Evolutionary conservation across 2,113 vertebrate species (phyloP), one percentile per base, ranked within the genome.

Genomic region (Canis aureus): DNA sequence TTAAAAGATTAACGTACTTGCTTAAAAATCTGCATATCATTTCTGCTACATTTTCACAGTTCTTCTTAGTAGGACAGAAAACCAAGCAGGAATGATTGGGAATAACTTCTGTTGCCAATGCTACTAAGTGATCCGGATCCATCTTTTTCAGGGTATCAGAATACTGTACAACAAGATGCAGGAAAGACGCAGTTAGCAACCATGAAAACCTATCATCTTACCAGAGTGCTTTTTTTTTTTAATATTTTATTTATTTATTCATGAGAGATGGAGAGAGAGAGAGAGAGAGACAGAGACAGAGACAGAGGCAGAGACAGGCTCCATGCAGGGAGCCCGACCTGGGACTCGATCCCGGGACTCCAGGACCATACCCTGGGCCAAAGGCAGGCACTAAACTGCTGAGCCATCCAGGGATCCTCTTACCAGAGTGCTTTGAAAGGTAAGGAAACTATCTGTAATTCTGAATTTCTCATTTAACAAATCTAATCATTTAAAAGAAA

Each of bases 21-120:
- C 98, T 99, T 90, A 99, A 99, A 95, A 99, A 99, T 94, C 98
- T 99, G 99, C 99, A 99, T 97, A 99, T 99, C 99, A 99, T 99
- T n/a, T 95, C 98, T 43, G 99, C 99, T 51, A 99, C 99, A 15
- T 99, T 99, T 99, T 99, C 99, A 98, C 99, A 99, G 97, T 99
- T 99, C 98, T 99, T 99, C 98, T 99, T 99, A 87, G 99, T 99
- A 51, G 99, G 99, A 95, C 99, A 99, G 98, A 99, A 99, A 49
- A 99, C 98, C 29, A 99, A 98, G 95, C 99, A 99, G 57, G 99
- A 99, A 73, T 99, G 98, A 5, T 97, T 88, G 10, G 99, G 99
- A 94, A 99, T 99, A 79, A 99, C 99, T 98, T 99, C 99, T 32
- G 99, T 99, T 92, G 99, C 99, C 98, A 99, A 96, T 8, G 99